Evolutionary conservation across 2,797 vertebrate genomes (phyloP), one percentile per base, ranked within the genome.

Genomic region (Tinamus major): DNA sequence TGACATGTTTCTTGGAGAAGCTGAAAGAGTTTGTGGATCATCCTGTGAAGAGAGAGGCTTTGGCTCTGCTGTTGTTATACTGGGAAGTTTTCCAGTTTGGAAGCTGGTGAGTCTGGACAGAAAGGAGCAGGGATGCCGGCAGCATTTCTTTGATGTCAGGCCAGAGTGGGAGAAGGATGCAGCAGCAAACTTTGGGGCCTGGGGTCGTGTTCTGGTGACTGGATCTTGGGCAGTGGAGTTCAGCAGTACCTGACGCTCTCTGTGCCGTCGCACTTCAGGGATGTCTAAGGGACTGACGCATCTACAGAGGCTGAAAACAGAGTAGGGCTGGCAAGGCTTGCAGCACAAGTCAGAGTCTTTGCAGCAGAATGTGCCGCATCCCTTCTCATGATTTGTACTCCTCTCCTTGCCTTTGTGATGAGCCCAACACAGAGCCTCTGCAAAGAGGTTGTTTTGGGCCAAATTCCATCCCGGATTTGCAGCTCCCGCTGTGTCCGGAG

Each of bases 201-300:
- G 37, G 71, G 49, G 27, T 46, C 39, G 33, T 27, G 10, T 80
- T 87, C 35, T 48, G 16, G 20, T 80, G 49, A 87, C 16, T 23
- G 23, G 48, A 62, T 69, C 44, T 78, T 68, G 46, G 35, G 23
- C 63, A 53, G 33, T 49, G 51, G 42, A 78, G 14, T 39, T 90
- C 68, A 55, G 65, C 90, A 78, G 48, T 58, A 56, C 24, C 76
- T 56, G 46, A 65, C 81, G 63, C 42, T 72, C 1, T 90, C 88
- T 68, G 12, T 85, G 65, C 59, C 14, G 4, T 81, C 42, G 82
- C 55, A 51, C 16, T 76, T 85, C 65, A 67, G 27, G 24, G 58
- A 26, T 53, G 42, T 24, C 93, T 83, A 76, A 65, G 42, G 83
- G 71, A 85, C 83, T 71, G 41, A 78, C 85, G 68, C 27, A 64